Evolutionary conservation across 2,888 invertebrate species (phyloP), one percentile per base, ranked within the genome.

Genomic region (Platypus cylindrus): DNA sequence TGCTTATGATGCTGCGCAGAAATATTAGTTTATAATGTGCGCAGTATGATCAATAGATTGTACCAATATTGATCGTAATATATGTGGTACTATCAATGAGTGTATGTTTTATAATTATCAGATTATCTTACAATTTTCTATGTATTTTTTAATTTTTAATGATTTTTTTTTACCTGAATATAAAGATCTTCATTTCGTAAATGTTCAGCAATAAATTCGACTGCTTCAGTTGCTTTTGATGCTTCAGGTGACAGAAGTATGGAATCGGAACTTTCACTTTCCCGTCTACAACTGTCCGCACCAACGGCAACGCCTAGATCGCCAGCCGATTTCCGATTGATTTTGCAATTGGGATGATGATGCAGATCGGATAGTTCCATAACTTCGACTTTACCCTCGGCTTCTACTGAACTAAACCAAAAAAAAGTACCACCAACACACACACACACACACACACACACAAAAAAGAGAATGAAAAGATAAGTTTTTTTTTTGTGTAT

Each of bases 151-250:
- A n/a, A 28, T 22, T 28, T 28, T 8, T 17, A 26, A 31, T 3
- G 23, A 24, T 20, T 20, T 30, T 30, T 15, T 43, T 57, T 56
- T 63, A 95, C 95, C 78, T 94, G 93, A 63, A 95, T 93, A 58
- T 95, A 95, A 53, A 95, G 83, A 70, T 97, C 95, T 66, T 97
- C 97, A 61, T 93, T 93, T 49, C 93, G 78, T 52, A 97, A 73
- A 71, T 98, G 95, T 61, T 94, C 91, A 17, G 95, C 94, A 48
- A 98, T 97, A 63, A 97, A 97, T 62, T 94, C 91, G 12, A 98
- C 91, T 2, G 97, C 95, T 64, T 95, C 94, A 13, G 94, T 93
- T 30, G 91, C 91, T 65, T 94, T 82, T 55, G 87, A 81, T 34
- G 93, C 91, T 66, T 93, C 93, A 0, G 91, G 89, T 13, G 89